Base-by-base conservation (phyloP, 2,797 vertebrate genomes). In the Simalia tracyae region DNA sequence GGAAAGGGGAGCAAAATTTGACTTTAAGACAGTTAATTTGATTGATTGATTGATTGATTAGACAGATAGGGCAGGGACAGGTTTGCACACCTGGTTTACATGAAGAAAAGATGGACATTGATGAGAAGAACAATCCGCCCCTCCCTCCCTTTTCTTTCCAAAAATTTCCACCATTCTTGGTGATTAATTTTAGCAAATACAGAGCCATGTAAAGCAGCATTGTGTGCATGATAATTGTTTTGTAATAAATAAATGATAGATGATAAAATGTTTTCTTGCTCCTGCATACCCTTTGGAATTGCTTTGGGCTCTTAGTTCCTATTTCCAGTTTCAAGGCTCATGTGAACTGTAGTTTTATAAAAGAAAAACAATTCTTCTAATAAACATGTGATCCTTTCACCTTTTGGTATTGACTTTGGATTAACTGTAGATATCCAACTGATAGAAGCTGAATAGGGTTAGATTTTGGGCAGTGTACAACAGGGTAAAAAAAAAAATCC, bases 361-460 rank as follows among this genome's bases (percentile, higher is more conserved):
- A 76, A 76, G 68, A 42, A 76, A 76, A 76, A 76, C 7, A 42
- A 42, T 76, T 76, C 36, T 76, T 42, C 42, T 42, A 22, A 42
- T 76, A 72, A 72, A 42, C 42, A 42, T 42, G 42, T 42, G 42
- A 93, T 92, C 94, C 94, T 94, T 96, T 97, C 10, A 22, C 95
- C 93, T 84, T 95, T 95, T 93, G 93, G 89, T 95, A 95, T 89
- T 96, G 93, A 97, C 95, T 96, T 94, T 96, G 96, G 94, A 92
- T 97, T 93, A 98, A 98, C 98, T 98, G 98, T 98, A 98, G 98
- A 98, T 98, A 98, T 98, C 98, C 96, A 97, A 95, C 96, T 95
- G 96, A 97, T 94, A 93, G 95, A 94, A 94, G 31, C 42, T 76
- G 68, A 76, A 76, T 42, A 76, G 17, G 31, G 31, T 42, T 76